These are phyloP conservation scores for Steinernema hermaphroditum DNA, from an alignment of 2,888 invertebrate genomes.

Conservation along the genomic window DNA sequence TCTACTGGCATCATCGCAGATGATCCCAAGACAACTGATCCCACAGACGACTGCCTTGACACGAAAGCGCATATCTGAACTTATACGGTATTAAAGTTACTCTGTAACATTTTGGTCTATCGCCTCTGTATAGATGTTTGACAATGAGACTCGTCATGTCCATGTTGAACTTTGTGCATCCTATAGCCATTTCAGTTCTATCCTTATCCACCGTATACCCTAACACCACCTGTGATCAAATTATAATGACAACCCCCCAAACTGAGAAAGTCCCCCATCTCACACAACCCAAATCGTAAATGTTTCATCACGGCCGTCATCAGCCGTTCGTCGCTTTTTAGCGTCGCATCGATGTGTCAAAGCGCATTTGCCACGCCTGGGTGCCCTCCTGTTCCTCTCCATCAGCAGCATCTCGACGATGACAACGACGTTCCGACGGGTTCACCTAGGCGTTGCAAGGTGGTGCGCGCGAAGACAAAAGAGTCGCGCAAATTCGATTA, in stretches of 20 bases:
- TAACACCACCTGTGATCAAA: too few relatives aligned
- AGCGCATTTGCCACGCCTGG: constrained; percentile 22
- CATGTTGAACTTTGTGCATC: too few relatives aligned
- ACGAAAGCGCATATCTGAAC: too few relatives aligned
- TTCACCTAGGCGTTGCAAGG: neutral
- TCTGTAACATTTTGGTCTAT: too few relatives aligned
- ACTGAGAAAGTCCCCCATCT: neutral
- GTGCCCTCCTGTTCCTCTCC: constrained; percentile 9
- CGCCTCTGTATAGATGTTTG: too few relatives aligned
- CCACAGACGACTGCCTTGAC: too few relatives aligned
- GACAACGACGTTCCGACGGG: neutral
- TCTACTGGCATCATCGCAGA: too few relatives aligned
- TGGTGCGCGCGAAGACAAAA: constrained; percentile 10
- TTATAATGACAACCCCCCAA: neutral
- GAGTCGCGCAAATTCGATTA: constrained; percentile 24
- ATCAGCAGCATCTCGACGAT: neutral
- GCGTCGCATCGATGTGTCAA: constrained; percentile 13
- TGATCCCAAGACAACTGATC: too few relatives aligned
- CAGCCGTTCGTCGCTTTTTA: constrained; percentile 3
- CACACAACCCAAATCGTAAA: neutral
- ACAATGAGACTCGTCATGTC: too few relatives aligned
- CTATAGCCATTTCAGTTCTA: too few relatives aligned
- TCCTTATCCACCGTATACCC: too few relatives aligned
- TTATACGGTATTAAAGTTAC: too few relatives aligned
- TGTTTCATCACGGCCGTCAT: neutral